Base-by-base conservation (phyloP, 2,113 vertebrate genomes). In the Ranitomeya imitator region DNA sequence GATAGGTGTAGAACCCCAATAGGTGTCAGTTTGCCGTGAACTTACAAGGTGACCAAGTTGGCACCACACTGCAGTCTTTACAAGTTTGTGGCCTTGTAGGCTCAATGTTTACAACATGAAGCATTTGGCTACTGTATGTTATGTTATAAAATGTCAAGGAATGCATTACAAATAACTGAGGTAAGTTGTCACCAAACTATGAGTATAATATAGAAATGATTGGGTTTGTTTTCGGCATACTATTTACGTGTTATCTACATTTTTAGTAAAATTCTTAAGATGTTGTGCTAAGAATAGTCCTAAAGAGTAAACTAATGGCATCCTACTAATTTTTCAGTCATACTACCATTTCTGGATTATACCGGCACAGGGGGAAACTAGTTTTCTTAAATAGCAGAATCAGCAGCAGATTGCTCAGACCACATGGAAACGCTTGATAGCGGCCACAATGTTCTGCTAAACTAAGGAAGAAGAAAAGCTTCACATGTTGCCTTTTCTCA, bases 381-480 rank as follows among this genome's bases (percentile, higher is more conserved):
- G 61, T n/a, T 23, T 67, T 45, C 2, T 52, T 52, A 67, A 83
- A 83, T n/a, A 86, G 1, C 51, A 51, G 1, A 90, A 61, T 79
- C 79, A 67, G 79, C 14, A 71, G 88, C 85, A 88, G 19, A 10
- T 69, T 69, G 31, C 55, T 59, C 77, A 87, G 91, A 85, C 52
- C 83, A 23, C 88, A 45, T 57, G 12, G 71, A 87, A 90, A 87
- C 67, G 13, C 57, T 86, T 76, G 82, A 59, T 81, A 8, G 0
- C 31, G 85, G 90, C 79, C 74, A 16, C 87, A 89, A 55, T 55
- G 77, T 87, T 73, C 61, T 85, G 55, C 73, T 88, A 85, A 85
- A 80, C 7, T 74, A 54, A 90, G 90, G 90, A 90, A 89, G 60
- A 86, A 91, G 74, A 18, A 76, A 26, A 60, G 57, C 86, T 85